A percentile compares a stretch with the other conserved stretches of the same genome.
Conservation (phyloP, 1,140 invertebrate species). For the Hyphantria cunea region DNA sequence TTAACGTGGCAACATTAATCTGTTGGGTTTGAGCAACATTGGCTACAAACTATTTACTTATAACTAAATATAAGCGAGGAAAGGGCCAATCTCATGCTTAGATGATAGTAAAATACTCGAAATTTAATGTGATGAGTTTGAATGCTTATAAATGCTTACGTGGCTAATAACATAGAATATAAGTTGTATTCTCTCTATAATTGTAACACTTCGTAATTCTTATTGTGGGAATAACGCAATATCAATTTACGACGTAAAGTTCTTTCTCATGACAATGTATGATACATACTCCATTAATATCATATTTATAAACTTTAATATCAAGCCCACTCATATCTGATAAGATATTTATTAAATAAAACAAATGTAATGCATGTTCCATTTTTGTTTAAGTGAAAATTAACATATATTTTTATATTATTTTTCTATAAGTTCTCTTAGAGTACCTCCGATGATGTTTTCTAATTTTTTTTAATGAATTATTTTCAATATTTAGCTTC, state of each 20-base stretch:
- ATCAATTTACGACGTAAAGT: slow-evolving; percentile 3
- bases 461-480: no score
- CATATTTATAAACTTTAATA: slow-evolving; percentile 62
- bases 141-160: slow-evolving; percentile 67
- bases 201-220: slow-evolving; percentile 17
- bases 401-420: not conserved
- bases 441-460: no score
- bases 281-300: slow-evolving; percentile 54
- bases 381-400: slow-evolving; percentile 1
- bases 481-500: no score
- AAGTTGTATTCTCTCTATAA: slow-evolving; percentile 60
- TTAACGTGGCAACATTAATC: no score
- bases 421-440: no score
- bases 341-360: slow-evolving; percentile 60
- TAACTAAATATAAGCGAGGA: slow-evolving; percentile 11
- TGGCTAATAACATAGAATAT: slow-evolving; percentile 63
- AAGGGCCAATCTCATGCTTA: slow-evolving; percentile 22
- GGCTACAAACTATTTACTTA: no score
- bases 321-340: slow-evolving; percentile 70
- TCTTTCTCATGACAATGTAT: slow-evolving; percentile 55
- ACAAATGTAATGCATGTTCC: slow-evolving; percentile 5
- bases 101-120: slow-evolving; percentile 29
- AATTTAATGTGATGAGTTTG: slow-evolving; percentile 22
- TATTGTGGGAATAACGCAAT: not conserved
- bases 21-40: no score